These are phyloP conservation scores for Stichopus chloronotus DNA, from an alignment of 35 echinoderm and acorn worm species.

Conservation along the genomic window DNA sequence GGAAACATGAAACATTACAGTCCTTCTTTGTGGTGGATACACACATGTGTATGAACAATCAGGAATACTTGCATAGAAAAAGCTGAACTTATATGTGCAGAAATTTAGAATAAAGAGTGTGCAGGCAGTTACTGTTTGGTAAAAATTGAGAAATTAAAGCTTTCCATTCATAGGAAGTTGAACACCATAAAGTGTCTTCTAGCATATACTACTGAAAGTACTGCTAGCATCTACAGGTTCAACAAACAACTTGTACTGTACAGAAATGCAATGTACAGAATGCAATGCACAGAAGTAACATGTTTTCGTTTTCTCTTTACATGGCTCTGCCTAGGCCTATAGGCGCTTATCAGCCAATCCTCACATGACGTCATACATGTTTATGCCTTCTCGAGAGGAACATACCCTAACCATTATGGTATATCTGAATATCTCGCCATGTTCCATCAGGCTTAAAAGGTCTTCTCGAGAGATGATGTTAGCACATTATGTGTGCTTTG, in stretches of 20 bases:
- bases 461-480: no score
- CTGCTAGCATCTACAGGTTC: neutral
- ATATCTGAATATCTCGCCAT: no score
- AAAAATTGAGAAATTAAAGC: neutral
- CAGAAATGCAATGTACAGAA: slow-evolving; percentile 3
- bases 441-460: no score
- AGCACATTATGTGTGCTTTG: no score
- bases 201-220: neutral
- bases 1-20: neutral
- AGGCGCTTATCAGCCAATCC: no score
- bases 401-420: no score
- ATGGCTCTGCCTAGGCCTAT: no score
- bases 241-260: neutral
- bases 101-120: neutral
- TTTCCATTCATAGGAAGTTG: neutral
- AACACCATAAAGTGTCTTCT: neutral
- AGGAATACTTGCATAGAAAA: neutral
- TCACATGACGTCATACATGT: no score
- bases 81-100: neutral
- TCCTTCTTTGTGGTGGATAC: neutral
- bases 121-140: neutral
- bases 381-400: no score
- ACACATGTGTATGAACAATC: neutral
- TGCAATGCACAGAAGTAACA: no score
- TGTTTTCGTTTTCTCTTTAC: no score